Evolutionary conservation across 1,140 invertebrate genomes (phyloP).

Genomic region (Diploscapter pachys): DNA sequence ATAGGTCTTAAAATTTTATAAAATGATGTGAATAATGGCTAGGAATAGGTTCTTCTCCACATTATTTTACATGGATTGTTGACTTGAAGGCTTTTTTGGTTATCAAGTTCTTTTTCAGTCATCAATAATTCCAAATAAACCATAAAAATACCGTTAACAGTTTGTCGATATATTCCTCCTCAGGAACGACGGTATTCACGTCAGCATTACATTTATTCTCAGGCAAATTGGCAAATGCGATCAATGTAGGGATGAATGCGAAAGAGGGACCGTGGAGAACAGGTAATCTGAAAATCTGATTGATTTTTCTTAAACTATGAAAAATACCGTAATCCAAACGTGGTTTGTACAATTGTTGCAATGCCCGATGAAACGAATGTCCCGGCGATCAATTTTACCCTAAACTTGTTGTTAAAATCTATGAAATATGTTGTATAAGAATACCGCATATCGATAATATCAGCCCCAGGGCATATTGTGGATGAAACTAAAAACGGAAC

Average conservation of each 20-base stretch:
- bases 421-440: background rate
- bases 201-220: slow-evolving; percentile 23
- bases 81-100: background rate
- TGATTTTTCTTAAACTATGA: background rate
- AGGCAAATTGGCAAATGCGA: slow-evolving; percentile 28
- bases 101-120: slow-evolving; percentile 17
- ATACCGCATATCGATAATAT: slow-evolving; percentile 21
- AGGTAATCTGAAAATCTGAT: slow-evolving; percentile 26
- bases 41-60: slow-evolving; percentile 2
- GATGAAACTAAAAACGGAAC: slow-evolving; percentile 35
- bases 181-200: slow-evolving; percentile 7
- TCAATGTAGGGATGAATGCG: slow-evolving; percentile 38
- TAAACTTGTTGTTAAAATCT: background rate
- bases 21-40: background rate
- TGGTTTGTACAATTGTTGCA: slow-evolving; percentile 35
- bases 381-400: slow-evolving; percentile 36
- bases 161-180: slow-evolving; percentile 13
- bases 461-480: slow-evolving; percentile 30
- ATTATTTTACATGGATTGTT: background rate
- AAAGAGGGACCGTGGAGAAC: slow-evolving; percentile 42
- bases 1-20: no score
- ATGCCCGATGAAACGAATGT: slow-evolving; percentile 40
- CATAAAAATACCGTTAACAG: slow-evolving; percentile 1
- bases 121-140: background rate
- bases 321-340: slow-evolving; percentile 17